A percentile compares a stretch with the other conserved stretches of the same genome.
Evolutionary conservation across 1,140 invertebrate species (phyloP).

Genomic region (Heliconius hermathena): DNA sequence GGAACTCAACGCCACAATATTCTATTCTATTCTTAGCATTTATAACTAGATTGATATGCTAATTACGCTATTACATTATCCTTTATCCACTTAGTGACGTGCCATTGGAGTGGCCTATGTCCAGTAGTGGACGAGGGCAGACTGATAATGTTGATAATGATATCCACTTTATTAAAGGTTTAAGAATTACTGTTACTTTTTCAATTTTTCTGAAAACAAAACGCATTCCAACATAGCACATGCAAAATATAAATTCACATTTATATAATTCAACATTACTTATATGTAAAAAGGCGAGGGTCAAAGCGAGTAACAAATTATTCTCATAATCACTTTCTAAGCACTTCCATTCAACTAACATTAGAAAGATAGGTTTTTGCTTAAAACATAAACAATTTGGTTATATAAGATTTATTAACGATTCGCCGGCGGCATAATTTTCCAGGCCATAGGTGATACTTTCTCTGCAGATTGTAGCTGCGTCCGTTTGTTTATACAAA

Average conservation of each 20-base stretch:
- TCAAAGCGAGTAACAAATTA: slow-evolving; percentile 6
- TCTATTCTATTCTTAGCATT: too few relatives aligned
- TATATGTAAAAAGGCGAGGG: not conserved
- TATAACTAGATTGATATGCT: too few relatives aligned
- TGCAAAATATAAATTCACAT: not conserved
- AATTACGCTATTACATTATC: too few relatives aligned
- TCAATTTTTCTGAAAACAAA: too few relatives aligned
- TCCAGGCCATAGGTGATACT: slow-evolving; percentile 15
- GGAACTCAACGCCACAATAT: too few relatives aligned
- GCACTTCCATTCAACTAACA: not conserved
- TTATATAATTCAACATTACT: not conserved
- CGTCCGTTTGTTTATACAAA: slow-evolving; percentile 7
- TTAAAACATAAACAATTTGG: slow-evolving; percentile 11
- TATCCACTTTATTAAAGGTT: too few relatives aligned
- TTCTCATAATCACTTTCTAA: slow-evolving; percentile 2
- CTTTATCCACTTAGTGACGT: too few relatives aligned
- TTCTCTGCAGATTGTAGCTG: not conserved
- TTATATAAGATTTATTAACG: slow-evolving; percentile 12
- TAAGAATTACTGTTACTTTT: too few relatives aligned
- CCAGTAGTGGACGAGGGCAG: too few relatives aligned
- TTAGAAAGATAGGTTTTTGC: slow-evolving; percentile 4
- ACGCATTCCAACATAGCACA: too few relatives aligned
- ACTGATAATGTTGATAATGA: too few relatives aligned
- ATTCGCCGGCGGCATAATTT: slow-evolving; percentile 4
- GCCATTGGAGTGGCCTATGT: too few relatives aligned